phyloP scores from a whole-genome alignment of 2,113 vertebrate species.

The Eurystomus gularis region DNA sequence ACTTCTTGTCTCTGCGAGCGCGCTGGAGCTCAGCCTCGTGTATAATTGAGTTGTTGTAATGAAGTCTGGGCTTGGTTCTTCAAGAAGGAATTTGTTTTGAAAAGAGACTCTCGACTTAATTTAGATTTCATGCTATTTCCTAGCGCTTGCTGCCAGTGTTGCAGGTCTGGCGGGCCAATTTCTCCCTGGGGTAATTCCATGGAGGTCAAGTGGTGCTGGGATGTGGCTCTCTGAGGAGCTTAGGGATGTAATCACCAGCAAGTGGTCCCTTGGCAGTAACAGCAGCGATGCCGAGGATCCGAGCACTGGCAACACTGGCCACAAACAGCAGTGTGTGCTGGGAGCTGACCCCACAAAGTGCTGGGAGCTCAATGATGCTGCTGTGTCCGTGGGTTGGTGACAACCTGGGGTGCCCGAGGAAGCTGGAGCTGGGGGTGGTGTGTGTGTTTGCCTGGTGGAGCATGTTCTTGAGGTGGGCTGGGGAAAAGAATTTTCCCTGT shows the following conservation, averaged over 20 bases:
- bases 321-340: not conserved
- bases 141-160: not conserved
- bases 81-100: constrained; percentile 49
- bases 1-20: not conserved
- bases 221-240: not conserved
- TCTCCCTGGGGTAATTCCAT: not conserved
- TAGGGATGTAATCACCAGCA: not conserved
- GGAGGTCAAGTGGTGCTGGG: not conserved
- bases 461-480: fast-evolving
- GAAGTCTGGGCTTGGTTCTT: constrained; percentile 35
- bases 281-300: not conserved
- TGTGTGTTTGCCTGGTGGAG: fast-evolving
- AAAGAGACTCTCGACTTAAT: constrained; percentile 51
- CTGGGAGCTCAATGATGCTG: not conserved
- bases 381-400: not conserved
- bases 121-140: constrained; percentile 37
- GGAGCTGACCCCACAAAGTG: fast-evolving
- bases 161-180: not conserved
- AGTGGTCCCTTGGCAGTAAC: not conserved
- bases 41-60: constrained; percentile 69
- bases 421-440: fast-evolving
- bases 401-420: not conserved
- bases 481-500: not conserved
- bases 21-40: constrained; percentile 58
- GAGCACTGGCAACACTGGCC: fast-evolving